These are phyloP conservation scores for Drosophila ogumai DNA, from an alignment of 1,140 invertebrate species.

Conservation along the genomic window DNA sequence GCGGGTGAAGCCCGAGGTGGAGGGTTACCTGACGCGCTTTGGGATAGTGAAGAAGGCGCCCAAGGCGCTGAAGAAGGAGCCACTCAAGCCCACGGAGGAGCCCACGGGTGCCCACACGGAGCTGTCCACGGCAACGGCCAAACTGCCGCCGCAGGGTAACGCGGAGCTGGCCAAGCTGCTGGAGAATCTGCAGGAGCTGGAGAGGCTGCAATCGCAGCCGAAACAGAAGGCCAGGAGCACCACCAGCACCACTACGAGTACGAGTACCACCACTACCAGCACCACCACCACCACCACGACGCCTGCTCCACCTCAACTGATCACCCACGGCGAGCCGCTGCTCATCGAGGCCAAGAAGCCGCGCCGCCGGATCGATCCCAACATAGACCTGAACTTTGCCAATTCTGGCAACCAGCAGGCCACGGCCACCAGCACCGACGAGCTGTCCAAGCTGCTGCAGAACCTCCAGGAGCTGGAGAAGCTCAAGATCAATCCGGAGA, in stretches of 20 bases:
- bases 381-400: conserved; percentile 77
- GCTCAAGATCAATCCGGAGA: conserved; percentile 72
- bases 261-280: conserved; percentile 14
- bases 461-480: conserved; percentile 80
- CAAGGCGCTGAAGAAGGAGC: conserved; percentile 70
- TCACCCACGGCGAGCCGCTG: conserved; percentile 74
- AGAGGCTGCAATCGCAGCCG: conserved; percentile 83
- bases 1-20: conserved; percentile 79
- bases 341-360: conserved; percentile 80
- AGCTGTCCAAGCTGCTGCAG: conserved; percentile 71
- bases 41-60: conserved; percentile 78
- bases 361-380: conserved; percentile 74
- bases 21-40: conserved; percentile 78
- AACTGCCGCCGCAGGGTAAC: conserved; percentile 46
- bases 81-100: conserved; percentile 47
- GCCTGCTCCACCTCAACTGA: conserved; percentile 51
- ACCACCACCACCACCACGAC: conserved; percentile 42
- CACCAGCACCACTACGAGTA: conserved; percentile 30
- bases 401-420: conserved; percentile 65
- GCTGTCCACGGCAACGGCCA: conserved; percentile 64
- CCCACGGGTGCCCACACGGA: conserved; percentile 65
- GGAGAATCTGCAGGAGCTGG: conserved; percentile 77
- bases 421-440: conserved; percentile 44
- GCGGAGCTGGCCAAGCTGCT: conserved; percentile 72
- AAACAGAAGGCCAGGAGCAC: conserved; percentile 13